Evolutionary conservation across 2,797 vertebrate genomes (phyloP).

Genomic region (Capromys pilorides): DNA sequence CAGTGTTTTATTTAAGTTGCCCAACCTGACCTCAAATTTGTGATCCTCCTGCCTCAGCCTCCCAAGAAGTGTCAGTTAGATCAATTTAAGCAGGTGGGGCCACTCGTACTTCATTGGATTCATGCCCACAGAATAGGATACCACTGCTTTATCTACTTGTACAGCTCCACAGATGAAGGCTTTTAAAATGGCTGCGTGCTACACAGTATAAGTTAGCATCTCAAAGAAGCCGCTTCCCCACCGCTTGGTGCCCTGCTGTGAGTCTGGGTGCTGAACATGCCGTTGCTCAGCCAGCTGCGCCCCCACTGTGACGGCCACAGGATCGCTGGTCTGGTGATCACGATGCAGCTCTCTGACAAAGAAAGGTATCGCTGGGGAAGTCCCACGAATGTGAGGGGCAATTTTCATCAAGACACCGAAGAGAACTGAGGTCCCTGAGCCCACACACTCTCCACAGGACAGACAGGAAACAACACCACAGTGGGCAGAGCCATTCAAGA

Average conservation of each 20-base stretch:
- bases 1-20: not conserved
- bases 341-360: not conserved
- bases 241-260: not conserved
- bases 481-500: not conserved
- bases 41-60: not conserved
- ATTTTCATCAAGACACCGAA: not conserved
- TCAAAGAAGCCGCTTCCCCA: not conserved
- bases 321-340: not conserved
- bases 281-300: not conserved
- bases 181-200: not conserved
- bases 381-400: not conserved
- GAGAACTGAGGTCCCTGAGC: not conserved
- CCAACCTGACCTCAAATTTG: not conserved
- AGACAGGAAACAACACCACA: not conserved
- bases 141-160: not conserved
- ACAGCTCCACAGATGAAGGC: slow-evolving; percentile 16
- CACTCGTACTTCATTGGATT: not conserved
- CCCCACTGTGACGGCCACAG: not conserved
- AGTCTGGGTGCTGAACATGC: not conserved
- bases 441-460: not conserved
- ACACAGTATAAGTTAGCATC: not conserved
- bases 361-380: not conserved
- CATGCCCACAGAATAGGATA: not conserved
- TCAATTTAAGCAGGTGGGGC: not conserved
- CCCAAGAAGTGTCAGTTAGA: not conserved